phyloP scores from a whole-genome alignment of 53 echinoderm and acorn worm genomes.

The Stichopus horrens region DNA sequence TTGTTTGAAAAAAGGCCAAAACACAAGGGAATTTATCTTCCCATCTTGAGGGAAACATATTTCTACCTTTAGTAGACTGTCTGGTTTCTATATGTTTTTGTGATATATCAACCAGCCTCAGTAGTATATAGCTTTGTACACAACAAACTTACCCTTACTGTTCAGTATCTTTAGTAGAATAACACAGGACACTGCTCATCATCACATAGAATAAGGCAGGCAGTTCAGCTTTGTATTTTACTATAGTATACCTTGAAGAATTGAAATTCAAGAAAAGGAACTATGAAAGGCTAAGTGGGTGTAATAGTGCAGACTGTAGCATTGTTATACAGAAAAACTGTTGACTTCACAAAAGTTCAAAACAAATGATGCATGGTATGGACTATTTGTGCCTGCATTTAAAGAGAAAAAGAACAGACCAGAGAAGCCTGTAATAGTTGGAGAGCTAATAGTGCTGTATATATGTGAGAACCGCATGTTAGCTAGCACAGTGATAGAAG shows the following conservation, averaged over 20 bases:
- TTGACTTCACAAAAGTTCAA: not conserved
- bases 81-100: not conserved
- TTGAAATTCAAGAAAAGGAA: not conserved
- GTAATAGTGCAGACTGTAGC: not conserved
- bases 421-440: too few species aligned
- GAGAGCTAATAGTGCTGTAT: too few species aligned
- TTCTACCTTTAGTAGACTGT: not conserved
- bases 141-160: too few species aligned
- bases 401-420: not conserved
- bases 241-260: not conserved
- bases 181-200: not conserved
- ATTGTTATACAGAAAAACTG: not conserved
- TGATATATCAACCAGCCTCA: not conserved
- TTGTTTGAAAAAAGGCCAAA: slow-evolving; percentile 21
- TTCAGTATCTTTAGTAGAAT: not conserved
- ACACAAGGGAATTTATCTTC: slow-evolving; percentile 26
- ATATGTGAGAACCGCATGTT: too few species aligned
- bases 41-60: not conserved
- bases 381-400: not conserved
- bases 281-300: not conserved
- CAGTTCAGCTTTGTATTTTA: not conserved
- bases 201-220: not conserved
- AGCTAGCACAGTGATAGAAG: too few species aligned
- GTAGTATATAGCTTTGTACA: not conserved
- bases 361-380: not conserved